Conservation (phyloP, 2,113 vertebrate species). For the Misgurnus anguillicaudatus region DNA sequence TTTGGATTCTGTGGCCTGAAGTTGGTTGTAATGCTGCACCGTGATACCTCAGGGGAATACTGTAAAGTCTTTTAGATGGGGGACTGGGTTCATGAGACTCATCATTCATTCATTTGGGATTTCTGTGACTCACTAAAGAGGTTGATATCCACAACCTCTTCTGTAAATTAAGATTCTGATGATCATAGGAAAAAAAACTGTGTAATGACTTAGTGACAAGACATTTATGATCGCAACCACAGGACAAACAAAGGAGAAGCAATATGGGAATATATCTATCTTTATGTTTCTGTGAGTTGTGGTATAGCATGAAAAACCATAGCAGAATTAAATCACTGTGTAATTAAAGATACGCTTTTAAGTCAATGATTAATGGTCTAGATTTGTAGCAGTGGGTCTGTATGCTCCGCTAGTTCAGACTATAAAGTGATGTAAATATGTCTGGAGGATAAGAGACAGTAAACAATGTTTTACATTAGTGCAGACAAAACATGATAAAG, state of each 20-base stretch:
- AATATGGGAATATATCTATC: neutral
- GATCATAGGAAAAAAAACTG: constrained; percentile 17
- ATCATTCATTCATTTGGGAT: constrained; percentile 3
- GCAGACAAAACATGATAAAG: neutral
- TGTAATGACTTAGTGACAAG: neutral
- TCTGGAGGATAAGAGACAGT: constrained; percentile 11
- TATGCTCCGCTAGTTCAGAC: constrained; percentile 41
- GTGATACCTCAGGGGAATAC: constrained; percentile 44
- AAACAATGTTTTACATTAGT: constrained; percentile 1
- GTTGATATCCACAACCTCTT: constrained; percentile 4
- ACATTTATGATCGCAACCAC: constrained; percentile 36
- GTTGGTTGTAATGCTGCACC: constrained; percentile 24
- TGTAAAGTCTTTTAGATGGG: constrained; percentile 40
- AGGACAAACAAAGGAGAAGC: constrained; percentile 26
- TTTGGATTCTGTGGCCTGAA: constrained; percentile 51
- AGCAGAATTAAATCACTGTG: constrained; percentile 7
- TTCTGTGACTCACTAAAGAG: constrained; percentile 24
- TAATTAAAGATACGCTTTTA: constrained; percentile 5
- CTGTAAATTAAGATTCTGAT: constrained; percentile 3
- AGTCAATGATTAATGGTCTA: constrained; percentile 26
- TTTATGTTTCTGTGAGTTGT: neutral
- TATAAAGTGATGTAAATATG: constrained; percentile 40
- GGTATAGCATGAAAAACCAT: neutral
- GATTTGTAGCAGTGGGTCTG: constrained; percentile 43
- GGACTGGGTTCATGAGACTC: constrained; percentile 23